phyloP scores from a whole-genome alignment of 2,888 invertebrate species.

The Macropis europaea region DNA sequence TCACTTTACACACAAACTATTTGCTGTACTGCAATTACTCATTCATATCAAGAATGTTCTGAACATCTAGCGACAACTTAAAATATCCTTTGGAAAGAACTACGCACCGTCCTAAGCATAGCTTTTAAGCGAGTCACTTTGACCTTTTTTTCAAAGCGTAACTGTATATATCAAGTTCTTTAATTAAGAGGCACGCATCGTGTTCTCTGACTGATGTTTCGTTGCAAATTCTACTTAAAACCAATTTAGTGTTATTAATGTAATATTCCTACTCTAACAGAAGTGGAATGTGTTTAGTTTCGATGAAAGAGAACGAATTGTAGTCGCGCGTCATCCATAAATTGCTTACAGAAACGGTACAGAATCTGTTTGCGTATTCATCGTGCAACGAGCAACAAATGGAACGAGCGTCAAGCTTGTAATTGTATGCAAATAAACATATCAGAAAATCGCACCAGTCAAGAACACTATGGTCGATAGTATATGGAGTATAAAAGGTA shows the following conservation, averaged over 20 bases:
- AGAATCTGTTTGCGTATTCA: neutral
- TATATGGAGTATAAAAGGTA: slow-evolving; percentile 66
- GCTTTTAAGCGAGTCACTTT: slow-evolving; percentile 18
- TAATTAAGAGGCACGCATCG: slow-evolving; percentile 20
- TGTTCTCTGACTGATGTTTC: slow-evolving; percentile 36
- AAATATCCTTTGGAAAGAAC: slow-evolving; percentile 5
- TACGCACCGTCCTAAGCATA: slow-evolving; percentile 11
- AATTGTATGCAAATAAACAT: slow-evolving; percentile 9
- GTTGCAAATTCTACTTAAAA: slow-evolving; percentile 2
- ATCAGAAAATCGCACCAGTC: slow-evolving; percentile 50
- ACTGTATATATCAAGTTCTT: neutral
- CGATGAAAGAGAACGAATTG: neutral
- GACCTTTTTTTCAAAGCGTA: slow-evolving; percentile 21
- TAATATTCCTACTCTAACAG: neutral
- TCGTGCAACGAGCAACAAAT: neutral
- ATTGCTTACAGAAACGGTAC: neutral
- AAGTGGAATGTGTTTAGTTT: slow-evolving; percentile 38
- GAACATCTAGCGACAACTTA: slow-evolving; percentile 8
- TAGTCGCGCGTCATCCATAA: neutral
- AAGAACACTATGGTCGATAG: slow-evolving; percentile 38
- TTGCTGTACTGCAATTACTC: neutral
- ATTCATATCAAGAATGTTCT: slow-evolving; percentile 16
- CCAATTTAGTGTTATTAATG: neutral
- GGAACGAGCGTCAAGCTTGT: neutral
- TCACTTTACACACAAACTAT: slow-evolving; percentile 14